These are phyloP conservation scores for Pachyuromys duprasi DNA, from an alignment of 2,797 vertebrate species.

Conservation along the genomic window DNA sequence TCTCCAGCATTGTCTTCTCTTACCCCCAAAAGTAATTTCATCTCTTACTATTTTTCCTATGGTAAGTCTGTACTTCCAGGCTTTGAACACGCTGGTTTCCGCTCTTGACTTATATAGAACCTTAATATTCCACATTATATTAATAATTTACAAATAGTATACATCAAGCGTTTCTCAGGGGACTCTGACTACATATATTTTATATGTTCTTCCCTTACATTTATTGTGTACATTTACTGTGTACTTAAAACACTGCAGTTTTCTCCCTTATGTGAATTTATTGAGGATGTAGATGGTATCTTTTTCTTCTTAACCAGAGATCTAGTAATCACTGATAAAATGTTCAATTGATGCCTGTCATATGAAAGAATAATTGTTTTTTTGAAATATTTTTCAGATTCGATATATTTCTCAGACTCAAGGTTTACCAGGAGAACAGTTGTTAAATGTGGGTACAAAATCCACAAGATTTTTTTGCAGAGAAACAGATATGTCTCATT, in stretches of 20 bases:
- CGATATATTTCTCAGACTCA: slow-evolving; percentile 99
- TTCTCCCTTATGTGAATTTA: slow-evolving; percentile 30
- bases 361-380: slow-evolving; percentile 53
- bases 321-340: slow-evolving; percentile 12
- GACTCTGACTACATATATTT: slow-evolving; percentile 24
- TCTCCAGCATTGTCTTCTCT: neutral
- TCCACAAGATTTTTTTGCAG: slow-evolving; percentile 97
- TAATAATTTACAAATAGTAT: neutral
- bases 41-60: slow-evolving; percentile 11
- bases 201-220: slow-evolving; percentile 21
- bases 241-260: neutral
- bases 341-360: slow-evolving; percentile 21
- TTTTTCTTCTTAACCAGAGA: slow-evolving; percentile 30
- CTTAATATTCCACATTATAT: neutral
- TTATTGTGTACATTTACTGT: neutral
- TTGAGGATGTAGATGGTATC: neutral
- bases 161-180: neutral
- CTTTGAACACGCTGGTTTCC: neutral
- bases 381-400: slow-evolving; percentile 90
- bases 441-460: slow-evolving; percentile 97
- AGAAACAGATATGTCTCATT: slow-evolving; percentile 94
- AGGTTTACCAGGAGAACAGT: slow-evolving; percentile 96
- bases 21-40: neutral
- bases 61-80: neutral
- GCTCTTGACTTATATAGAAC: neutral